phyloP scores from a whole-genome alignment of 2,797 vertebrate genomes.

The Coccyzus lansbergi region DNA sequence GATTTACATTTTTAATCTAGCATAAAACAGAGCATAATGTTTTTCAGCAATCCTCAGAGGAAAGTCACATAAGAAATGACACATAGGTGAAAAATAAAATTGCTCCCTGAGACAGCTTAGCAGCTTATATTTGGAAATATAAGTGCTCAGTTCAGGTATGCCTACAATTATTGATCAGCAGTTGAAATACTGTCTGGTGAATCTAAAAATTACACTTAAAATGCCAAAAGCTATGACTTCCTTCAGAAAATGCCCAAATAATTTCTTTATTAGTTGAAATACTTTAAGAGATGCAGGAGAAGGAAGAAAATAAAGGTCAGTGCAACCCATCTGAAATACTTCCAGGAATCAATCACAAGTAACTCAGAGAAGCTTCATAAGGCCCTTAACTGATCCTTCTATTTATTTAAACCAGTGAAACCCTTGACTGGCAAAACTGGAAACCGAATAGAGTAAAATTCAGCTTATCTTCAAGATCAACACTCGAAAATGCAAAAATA shows the following conservation, averaged over 20 bases:
- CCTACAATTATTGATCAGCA: background rate
- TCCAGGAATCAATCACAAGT: background rate
- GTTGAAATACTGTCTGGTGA: background rate
- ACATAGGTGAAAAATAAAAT: background rate
- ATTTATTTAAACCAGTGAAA: background rate
- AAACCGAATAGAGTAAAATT: background rate
- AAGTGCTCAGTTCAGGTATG: background rate
- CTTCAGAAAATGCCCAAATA: background rate
- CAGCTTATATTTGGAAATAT: background rate
- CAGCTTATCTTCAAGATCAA: background rate
- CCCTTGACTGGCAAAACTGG: background rate
- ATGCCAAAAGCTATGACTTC: background rate
- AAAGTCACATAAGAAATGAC: background rate
- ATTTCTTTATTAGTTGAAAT: background rate
- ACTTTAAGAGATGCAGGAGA: background rate
- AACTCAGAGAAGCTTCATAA: background rate
- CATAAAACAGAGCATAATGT: background rate
- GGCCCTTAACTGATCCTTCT: background rate
- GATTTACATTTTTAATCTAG: background rate
- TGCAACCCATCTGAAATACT: background rate
- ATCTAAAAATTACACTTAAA: background rate
- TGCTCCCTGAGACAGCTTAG: background rate
- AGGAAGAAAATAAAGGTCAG: background rate
- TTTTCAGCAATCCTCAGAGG: background rate
- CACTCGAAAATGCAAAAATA: background rate